Conservation (phyloP, 2,113 vertebrate genomes). For the Beaufortia kweichowensis region DNA sequence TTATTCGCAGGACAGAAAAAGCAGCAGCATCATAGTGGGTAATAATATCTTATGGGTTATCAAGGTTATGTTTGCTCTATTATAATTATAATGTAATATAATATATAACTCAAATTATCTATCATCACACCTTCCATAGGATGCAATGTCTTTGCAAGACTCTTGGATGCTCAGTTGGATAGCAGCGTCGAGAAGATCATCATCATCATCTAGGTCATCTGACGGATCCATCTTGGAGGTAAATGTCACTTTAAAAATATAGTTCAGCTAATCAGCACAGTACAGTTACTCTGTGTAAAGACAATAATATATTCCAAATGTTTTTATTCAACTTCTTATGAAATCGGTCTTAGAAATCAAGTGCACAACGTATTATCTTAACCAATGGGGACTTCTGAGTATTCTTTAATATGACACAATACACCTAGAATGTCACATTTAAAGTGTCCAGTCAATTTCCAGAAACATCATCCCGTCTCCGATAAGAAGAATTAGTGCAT, state of each 20-base stretch:
- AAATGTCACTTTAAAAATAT: neutral
- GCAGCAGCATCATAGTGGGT: neutral
- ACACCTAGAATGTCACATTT: neutral
- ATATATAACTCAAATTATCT: too few species aligned
- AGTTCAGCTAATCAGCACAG: neutral
- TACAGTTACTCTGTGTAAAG: neutral
- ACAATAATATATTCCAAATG: too few species aligned
- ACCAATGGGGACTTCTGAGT: neutral
- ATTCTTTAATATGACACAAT: neutral
- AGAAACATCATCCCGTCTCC: neutral
- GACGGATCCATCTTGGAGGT: slow-evolving; percentile 63
- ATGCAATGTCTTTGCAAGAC: slow-evolving; percentile 62
- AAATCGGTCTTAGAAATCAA: neutral
- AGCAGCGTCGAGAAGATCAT: slow-evolving; percentile 72
- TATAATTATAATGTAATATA: too few species aligned
- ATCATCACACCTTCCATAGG: slow-evolving; percentile 72
- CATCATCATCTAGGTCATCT: slow-evolving; percentile 75
- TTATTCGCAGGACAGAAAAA: slow-evolving; percentile 35
- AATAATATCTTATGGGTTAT: neutral
- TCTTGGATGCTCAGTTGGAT: slow-evolving; percentile 81
- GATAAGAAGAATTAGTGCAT: neutral
- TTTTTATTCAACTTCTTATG: too few species aligned
- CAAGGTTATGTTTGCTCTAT: neutral
- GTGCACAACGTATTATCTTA: neutral
- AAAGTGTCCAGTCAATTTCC: neutral